Evolutionary conservation across 2,888 invertebrate species (phyloP).

Genomic region (Stenurella melanura): DNA sequence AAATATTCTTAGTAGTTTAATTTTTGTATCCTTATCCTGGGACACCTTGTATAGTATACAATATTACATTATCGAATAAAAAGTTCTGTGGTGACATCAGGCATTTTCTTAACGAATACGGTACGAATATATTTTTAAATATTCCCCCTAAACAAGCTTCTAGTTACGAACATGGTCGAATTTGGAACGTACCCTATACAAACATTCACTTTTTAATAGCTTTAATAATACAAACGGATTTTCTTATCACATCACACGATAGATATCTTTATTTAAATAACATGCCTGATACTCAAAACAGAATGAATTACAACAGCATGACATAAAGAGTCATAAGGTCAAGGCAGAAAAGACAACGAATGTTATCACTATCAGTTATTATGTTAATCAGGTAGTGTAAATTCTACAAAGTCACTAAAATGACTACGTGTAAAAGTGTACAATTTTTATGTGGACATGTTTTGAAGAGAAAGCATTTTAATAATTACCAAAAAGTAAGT

Average conservation of each 20-base stretch:
- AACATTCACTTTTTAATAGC: too few relatives aligned
- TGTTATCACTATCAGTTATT: constrained; percentile 31
- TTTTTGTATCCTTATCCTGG: too few relatives aligned
- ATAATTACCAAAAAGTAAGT: constrained; percentile 22
- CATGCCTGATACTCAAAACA: background rate
- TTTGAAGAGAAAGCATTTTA: background rate
- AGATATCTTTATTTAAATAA: background rate
- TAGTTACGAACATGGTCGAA: background rate
- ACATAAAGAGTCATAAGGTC: constrained; percentile 21
- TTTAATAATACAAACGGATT: background rate
- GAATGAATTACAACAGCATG: background rate
- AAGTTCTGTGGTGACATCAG: too few relatives aligned
- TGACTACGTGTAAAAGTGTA: constrained; percentile 16
- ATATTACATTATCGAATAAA: too few relatives aligned
- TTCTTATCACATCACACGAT: background rate
- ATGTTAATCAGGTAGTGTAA: constrained; percentile 12
- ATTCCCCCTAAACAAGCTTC: too few relatives aligned
- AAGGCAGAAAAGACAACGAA: constrained; percentile 17
- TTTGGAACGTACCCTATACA: background rate
- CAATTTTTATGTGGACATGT: constrained; percentile 1
- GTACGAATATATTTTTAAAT: too few relatives aligned
- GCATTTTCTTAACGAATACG: too few relatives aligned
- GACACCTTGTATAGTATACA: too few relatives aligned
- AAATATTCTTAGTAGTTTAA: too few relatives aligned
- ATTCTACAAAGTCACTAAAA: background rate